These are phyloP conservation scores for Chaenogobius annularis DNA, from an alignment of 2,113 vertebrate species.

Conservation along the genomic window DNA sequence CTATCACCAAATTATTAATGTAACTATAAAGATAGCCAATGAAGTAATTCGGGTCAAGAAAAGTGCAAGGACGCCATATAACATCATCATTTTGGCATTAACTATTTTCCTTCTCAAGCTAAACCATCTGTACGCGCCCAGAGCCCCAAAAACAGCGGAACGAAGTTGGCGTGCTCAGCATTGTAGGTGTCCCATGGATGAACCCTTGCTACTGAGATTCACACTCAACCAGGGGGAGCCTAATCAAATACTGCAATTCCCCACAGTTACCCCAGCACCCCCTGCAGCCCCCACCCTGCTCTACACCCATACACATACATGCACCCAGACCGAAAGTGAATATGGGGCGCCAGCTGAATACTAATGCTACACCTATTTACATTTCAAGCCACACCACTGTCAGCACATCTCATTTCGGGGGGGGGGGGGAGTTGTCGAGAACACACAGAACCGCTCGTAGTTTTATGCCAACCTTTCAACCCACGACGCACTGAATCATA, in stretches of 20 bases:
- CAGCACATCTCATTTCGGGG: slow-evolving; percentile 45
- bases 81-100: not conserved
- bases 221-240: slow-evolving; percentile 54
- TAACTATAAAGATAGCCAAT: not conserved
- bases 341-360: slow-evolving; percentile 50
- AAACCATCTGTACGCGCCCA: slow-evolving; percentile 8
- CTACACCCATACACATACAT: slow-evolving; percentile 37
- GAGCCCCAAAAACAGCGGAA: slow-evolving; percentile 43
- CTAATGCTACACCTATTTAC: slow-evolving; percentile 64
- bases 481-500: slow-evolving; percentile 22
- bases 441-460: slow-evolving; percentile 32
- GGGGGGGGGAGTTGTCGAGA: slow-evolving; percentile 53
- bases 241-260: slow-evolving; percentile 70
- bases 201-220: slow-evolving; percentile 65
- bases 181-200: slow-evolving; percentile 60
- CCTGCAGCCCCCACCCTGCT: slow-evolving; percentile 8
- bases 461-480: slow-evolving; percentile 47
- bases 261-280: slow-evolving; percentile 40
- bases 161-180: slow-evolving; percentile 42
- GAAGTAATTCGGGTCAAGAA: not conserved
- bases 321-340: slow-evolving; percentile 32
- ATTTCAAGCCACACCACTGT: slow-evolving; percentile 62
- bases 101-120: not conserved
- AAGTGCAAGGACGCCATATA: not conserved
- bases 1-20: not conserved